A percentile compares a stretch with the other conserved stretches of the same genome.
phyloP scores from a whole-genome alignment of 1,140 invertebrate species.

The Drosophila repletoides region DNA sequence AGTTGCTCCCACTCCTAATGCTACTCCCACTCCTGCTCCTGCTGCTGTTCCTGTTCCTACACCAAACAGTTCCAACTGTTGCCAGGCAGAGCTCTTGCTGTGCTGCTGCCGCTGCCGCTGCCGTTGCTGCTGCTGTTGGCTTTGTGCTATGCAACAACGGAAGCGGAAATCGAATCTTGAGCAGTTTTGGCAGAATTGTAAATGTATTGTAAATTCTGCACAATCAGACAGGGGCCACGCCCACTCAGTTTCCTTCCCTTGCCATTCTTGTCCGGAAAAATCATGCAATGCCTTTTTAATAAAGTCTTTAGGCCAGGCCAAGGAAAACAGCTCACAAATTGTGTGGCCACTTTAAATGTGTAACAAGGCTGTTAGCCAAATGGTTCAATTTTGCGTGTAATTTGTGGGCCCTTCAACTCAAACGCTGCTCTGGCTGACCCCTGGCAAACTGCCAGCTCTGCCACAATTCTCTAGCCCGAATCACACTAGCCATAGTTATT shows the following conservation, averaged over 20 bases:
- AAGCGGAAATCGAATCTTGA: constrained; percentile 80
- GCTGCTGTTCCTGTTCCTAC: no score
- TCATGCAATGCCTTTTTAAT: constrained; percentile 47
- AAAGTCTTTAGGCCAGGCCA: neutral
- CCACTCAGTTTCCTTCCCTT: no score
- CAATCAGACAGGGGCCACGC: constrained; percentile 5
- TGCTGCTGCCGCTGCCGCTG: constrained; percentile 1
- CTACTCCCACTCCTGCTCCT: no score
- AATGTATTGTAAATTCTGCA: constrained; percentile 36
- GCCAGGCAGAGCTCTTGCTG: constrained; percentile 23
- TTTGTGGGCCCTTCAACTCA: constrained; percentile 34
- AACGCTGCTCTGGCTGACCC: constrained; percentile 40
- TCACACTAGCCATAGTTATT: no score
- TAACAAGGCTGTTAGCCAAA: constrained; percentile 62
- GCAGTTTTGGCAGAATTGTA: constrained; percentile 60
- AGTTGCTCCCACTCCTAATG: no score
- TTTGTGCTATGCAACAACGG: constrained; percentile 67
- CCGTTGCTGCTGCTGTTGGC: constrained; percentile 17
- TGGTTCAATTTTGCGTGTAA: constrained; percentile 69
- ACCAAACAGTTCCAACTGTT: no score
- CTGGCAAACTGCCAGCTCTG: constrained; percentile 45
- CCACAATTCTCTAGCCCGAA: neutral
- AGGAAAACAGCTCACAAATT: constrained; percentile 41
- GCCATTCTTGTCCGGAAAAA: no score
- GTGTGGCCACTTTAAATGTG: constrained; percentile 70